Evolutionary conservation across 2,797 vertebrate genomes (phyloP).

Genomic region (Odontamblyopus lacepedii): DNA sequence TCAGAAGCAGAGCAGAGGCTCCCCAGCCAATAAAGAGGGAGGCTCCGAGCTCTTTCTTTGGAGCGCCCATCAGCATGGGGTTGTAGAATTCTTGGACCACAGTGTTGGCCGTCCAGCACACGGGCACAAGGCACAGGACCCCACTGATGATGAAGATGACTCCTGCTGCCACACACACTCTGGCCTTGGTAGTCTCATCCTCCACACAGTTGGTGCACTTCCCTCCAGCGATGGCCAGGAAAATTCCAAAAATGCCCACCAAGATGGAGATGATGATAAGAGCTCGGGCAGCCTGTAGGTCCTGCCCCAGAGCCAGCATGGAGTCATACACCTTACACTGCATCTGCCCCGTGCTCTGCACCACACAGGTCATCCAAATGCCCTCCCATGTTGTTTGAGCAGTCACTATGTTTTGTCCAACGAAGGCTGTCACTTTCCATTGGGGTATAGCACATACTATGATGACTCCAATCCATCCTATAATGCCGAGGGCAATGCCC

Average conservation of each 20-base stretch:
- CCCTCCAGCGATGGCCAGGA: slow-evolving; percentile 82
- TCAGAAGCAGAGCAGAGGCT: slow-evolving; percentile 78
- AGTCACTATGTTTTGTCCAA: slow-evolving; percentile 87
- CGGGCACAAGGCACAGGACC: slow-evolving; percentile 83
- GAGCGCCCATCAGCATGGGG: slow-evolving; percentile 60
- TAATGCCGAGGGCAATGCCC: slow-evolving; percentile 84
- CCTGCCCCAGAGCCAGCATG: slow-evolving; percentile 79
- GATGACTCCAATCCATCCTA: slow-evolving; percentile 90
- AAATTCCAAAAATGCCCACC: slow-evolving; percentile 79
- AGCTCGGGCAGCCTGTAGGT: slow-evolving; percentile 89
- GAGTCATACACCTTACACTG: slow-evolving; percentile 95
- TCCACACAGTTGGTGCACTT: slow-evolving; percentile 97
- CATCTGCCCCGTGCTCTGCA: slow-evolving; percentile 97
- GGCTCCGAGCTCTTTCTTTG: slow-evolving; percentile 87
- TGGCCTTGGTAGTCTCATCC: slow-evolving; percentile 83
- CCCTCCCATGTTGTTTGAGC: slow-evolving; percentile 89
- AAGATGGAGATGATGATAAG: slow-evolving; percentile 84
- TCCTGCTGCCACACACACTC: slow-evolving; percentile 79
- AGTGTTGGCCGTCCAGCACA: slow-evolving; percentile 88
- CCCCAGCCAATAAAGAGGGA: slow-evolving; percentile 93
- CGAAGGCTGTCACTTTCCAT: slow-evolving; percentile 90
- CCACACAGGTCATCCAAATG: slow-evolving; percentile 94
- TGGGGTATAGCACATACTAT: slow-evolving; percentile 85
- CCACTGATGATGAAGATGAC: slow-evolving; percentile 82
- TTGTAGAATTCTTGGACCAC: slow-evolving; percentile 89